Evolutionary conservation across 1,140 invertebrate genomes (phyloP).

Genomic region (Drosophila insularis): DNA sequence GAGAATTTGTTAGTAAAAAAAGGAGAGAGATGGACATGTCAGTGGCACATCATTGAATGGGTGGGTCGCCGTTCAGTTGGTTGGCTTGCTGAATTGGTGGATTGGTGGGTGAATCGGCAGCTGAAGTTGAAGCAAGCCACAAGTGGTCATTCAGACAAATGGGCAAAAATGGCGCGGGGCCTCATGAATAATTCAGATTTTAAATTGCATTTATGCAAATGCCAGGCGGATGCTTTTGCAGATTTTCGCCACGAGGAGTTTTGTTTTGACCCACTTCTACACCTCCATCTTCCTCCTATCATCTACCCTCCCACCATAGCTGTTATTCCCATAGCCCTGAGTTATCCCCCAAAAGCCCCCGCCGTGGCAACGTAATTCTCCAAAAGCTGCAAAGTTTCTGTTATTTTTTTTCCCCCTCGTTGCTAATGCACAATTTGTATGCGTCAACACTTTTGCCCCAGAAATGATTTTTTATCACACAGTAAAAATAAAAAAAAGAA

Average conservation of each 20-base stretch:
- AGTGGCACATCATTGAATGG: constrained; percentile 13
- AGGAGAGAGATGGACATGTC: constrained; percentile 2
- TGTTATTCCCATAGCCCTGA: constrained; percentile 11
- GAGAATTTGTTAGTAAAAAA: constrained; percentile 9
- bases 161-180: constrained; percentile 68
- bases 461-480: neutral
- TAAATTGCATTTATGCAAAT: constrained; percentile 81
- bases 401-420: constrained; percentile 6
- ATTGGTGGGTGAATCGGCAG: constrained; percentile 19
- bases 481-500: constrained; percentile 4
- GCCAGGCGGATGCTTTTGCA: constrained; percentile 74
- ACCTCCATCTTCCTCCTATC: neutral
- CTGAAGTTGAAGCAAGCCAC: constrained; percentile 58
- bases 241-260: constrained; percentile 74
- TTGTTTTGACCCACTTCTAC: constrained; percentile 1
- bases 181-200: constrained; percentile 80
- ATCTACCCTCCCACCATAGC: neutral
- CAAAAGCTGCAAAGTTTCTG: constrained; percentile 74
- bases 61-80: neutral
- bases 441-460: constrained; percentile 75
- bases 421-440: constrained; percentile 80
- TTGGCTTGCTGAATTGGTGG: neutral
- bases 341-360: constrained; percentile 14
- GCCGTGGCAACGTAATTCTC: constrained; percentile 76
- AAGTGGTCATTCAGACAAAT: constrained; percentile 81